phyloP scores from a whole-genome alignment of 2,888 invertebrate genomes.

The Drosophila sordidula region DNA sequence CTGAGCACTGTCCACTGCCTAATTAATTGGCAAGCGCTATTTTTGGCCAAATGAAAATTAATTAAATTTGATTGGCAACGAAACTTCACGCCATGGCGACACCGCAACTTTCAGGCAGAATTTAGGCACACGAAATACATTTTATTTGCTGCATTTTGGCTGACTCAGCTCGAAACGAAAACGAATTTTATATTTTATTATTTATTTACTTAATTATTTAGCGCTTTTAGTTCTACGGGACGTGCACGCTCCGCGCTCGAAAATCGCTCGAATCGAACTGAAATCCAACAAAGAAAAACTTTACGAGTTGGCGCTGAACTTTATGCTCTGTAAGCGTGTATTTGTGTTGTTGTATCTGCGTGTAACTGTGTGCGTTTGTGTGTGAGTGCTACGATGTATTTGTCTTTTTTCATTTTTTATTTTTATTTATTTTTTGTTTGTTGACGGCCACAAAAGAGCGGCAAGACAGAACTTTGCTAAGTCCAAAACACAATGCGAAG shows the following conservation, averaged over 20 bases:
- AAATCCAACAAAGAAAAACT: slow-evolving; percentile 68
- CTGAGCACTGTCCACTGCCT: slow-evolving; percentile 11
- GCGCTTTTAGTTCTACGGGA: slow-evolving; percentile 26
- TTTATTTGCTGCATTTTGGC: slow-evolving; percentile 25
- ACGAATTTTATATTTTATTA: slow-evolving; percentile 19
- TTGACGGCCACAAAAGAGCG: slow-evolving; percentile 59
- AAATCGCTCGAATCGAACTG: slow-evolving; percentile 78
- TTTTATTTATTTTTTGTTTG: slow-evolving; percentile 55
- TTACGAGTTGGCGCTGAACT: slow-evolving; percentile 73
- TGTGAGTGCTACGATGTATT: slow-evolving; percentile 20
- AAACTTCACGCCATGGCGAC: slow-evolving; percentile 46
- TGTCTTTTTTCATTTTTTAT: slow-evolving; percentile 31
- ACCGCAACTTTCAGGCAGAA: slow-evolving; percentile 13
- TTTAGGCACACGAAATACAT: slow-evolving; percentile 26
- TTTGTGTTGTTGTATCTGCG: slow-evolving; percentile 22
- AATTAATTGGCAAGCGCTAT: slow-evolving; percentile 53
- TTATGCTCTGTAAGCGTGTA: slow-evolving; percentile 59
- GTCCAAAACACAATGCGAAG: slow-evolving; percentile 53
- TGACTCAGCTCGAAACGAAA: slow-evolving; percentile 44
- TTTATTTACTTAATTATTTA: slow-evolving; percentile 45
- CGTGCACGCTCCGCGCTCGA: slow-evolving; percentile 72
- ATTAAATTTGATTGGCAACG: slow-evolving; percentile 53
- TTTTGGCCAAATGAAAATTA: slow-evolving; percentile 54
- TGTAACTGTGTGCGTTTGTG: slow-evolving; percentile 13
- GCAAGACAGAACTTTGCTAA: slow-evolving; percentile 51